phyloP scores from a whole-genome alignment of 1,140 invertebrate species.

The Papilio machaon region DNA sequence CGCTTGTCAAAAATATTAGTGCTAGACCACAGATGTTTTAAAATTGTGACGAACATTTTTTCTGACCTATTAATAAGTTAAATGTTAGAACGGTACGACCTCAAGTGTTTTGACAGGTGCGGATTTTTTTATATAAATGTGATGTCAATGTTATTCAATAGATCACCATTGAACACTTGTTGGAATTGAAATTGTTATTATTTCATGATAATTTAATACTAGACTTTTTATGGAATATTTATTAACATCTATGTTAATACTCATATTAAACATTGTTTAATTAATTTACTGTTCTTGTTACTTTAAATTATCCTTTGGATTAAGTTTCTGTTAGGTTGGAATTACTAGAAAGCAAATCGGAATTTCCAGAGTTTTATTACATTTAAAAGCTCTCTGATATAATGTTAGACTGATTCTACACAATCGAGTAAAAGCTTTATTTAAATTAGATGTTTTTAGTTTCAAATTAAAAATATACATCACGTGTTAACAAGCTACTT shows the following conservation, averaged over 20 bases:
- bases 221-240: neutral
- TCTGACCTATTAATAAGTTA: neutral
- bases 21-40: neutral
- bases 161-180: neutral
- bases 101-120: conserved; percentile 12
- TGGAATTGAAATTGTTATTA: neutral
- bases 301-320: too few species aligned
- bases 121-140: neutral
- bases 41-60: neutral
- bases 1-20: too few species aligned
- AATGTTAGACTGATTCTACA: too few species aligned
- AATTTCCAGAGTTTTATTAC: too few species aligned
- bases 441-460: neutral
- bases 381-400: too few species aligned
- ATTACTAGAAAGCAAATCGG: too few species aligned
- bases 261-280: neutral
- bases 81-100: neutral
- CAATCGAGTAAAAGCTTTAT: neutral
- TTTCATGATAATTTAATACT: neutral
- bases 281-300: too few species aligned
- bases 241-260: neutral
- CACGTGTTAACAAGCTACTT: conserved; percentile 13
- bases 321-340: too few species aligned
- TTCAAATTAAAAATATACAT: neutral
- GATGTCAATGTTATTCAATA: conserved; percentile 1